Percentiles rank a stretch among this genome's conserved stretches.
Evolutionary conservation across 2,797 vertebrate species (phyloP).

Genomic region (Eutrigla gurnardus): DNA sequence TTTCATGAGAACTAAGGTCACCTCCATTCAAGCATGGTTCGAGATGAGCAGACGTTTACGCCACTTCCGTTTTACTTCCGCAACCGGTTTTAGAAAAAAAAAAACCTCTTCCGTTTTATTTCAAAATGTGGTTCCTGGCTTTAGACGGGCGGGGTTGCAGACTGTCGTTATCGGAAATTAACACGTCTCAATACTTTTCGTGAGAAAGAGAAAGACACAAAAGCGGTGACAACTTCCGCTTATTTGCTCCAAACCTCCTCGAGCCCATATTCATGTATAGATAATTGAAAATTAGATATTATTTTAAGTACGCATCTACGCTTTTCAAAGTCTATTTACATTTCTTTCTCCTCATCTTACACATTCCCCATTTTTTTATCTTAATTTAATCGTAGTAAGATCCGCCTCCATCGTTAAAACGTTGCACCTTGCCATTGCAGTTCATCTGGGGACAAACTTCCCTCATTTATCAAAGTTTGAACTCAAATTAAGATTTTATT

Average conservation of each 20-base stretch:
- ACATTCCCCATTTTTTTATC: not conserved
- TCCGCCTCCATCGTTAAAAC: not conserved
- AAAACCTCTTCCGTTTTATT: conserved; percentile 47
- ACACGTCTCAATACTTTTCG: not conserved
- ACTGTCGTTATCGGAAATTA: not conserved
- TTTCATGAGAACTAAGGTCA: conserved; percentile 71
- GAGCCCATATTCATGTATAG: not conserved
- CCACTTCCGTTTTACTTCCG: conserved; percentile 73
- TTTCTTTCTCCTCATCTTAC: not conserved
- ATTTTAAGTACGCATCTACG: not conserved
- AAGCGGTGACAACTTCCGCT: not conserved
- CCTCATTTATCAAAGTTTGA: not conserved
- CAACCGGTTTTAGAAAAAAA: not conserved
- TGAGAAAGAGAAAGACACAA: not conserved
- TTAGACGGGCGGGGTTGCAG: not conserved
- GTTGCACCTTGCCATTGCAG: too few relatives aligned
- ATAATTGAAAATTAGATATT: not conserved
- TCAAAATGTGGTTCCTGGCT: not conserved
- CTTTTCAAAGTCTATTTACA: not conserved
- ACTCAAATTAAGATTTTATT: conserved; percentile 46
- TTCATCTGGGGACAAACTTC: too few relatives aligned
- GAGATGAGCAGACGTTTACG: not conserved
- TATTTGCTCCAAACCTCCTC: conserved; percentile 5
- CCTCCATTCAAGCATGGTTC: conserved; percentile 79
- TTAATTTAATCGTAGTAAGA: not conserved